Evolutionary conservation across 2,888 invertebrate species (phyloP).

Genomic region (Eupithecia insigniata): DNA sequence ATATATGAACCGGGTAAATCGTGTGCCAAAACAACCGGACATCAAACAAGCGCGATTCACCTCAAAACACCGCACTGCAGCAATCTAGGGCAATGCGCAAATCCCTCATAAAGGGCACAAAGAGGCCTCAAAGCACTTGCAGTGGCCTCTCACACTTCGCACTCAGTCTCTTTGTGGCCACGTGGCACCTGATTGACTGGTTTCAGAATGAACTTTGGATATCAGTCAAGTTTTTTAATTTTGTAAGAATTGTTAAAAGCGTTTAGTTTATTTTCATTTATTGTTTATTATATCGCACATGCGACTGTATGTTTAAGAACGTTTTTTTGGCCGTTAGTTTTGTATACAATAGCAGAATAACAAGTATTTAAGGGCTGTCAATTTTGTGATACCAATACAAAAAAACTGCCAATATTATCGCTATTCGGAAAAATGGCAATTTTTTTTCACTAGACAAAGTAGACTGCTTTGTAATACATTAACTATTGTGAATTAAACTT

Average conservation of each 20-base stretch:
- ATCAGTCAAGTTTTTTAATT: not conserved
- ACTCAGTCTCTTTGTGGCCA: not conserved
- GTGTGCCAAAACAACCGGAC: slow-evolving; percentile 4
- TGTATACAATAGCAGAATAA: no score
- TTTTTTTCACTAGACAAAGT: no score
- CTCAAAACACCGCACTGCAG: slow-evolving; percentile 32
- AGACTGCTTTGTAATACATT: not conserved
- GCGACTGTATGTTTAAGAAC: no score
- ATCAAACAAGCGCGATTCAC: not conserved
- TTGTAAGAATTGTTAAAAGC: no score
- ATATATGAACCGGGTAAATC: not conserved
- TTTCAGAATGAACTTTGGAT: not conserved
- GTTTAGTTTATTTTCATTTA: no score
- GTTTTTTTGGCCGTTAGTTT: not conserved
- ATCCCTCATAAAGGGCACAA: not conserved
- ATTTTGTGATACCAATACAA: no score
- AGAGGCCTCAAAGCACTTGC: slow-evolving; percentile 3
- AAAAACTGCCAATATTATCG: no score
- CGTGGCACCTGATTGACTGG: not conserved
- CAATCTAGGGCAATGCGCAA: slow-evolving; percentile 27
- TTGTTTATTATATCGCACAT: no score
- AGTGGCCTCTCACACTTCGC: not conserved
- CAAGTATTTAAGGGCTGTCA: no score
- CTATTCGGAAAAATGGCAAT: no score
- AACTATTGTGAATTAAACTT: not conserved